A percentile compares a stretch with the other conserved stretches of the same genome.
Conservation (phyloP, 2,797 vertebrate genomes). For the Sandelia bainsii region DNA sequence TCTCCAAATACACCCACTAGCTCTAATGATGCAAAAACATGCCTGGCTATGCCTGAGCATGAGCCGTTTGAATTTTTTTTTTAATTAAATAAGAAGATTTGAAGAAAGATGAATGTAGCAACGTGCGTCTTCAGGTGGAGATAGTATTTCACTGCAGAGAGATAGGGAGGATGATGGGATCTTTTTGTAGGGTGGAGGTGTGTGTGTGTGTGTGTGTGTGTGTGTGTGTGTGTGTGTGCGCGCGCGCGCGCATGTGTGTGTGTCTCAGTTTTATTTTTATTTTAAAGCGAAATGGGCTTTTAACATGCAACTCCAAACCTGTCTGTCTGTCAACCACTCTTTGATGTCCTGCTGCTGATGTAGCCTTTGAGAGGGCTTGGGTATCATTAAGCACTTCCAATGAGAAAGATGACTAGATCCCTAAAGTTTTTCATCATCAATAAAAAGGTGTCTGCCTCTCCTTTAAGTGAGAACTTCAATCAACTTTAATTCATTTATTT, state of each 20-base stretch:
- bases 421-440: conserved; percentile 73
- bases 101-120: conserved; percentile 62
- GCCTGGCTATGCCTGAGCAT: conserved; percentile 69
- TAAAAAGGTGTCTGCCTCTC: conserved; percentile 54
- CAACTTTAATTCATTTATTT: conserved; percentile 58
- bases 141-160: conserved; percentile 47
- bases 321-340: conserved; percentile 76
- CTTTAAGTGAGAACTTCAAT: conserved; percentile 55
- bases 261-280: conserved; percentile 63
- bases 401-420: conserved; percentile 73
- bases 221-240: conserved; percentile 9
- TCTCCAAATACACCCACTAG: conserved; percentile 73
- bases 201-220: neutral
- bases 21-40: conserved; percentile 82
- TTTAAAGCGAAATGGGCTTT: conserved; percentile 71
- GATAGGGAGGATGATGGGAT: conserved; percentile 34
- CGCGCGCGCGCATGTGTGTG: no score
- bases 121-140: conserved; percentile 66
- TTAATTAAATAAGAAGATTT: conserved; percentile 59
- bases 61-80: no score
- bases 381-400: conserved; percentile 77
- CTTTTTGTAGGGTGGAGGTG: conserved; percentile 7
- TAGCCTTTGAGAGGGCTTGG: conserved; percentile 71
- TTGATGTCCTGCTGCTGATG: conserved; percentile 79
- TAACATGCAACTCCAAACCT: conserved; percentile 74